phyloP scores from a whole-genome alignment of 1,140 invertebrate species.

The Ridgeia piscesae region DNA sequence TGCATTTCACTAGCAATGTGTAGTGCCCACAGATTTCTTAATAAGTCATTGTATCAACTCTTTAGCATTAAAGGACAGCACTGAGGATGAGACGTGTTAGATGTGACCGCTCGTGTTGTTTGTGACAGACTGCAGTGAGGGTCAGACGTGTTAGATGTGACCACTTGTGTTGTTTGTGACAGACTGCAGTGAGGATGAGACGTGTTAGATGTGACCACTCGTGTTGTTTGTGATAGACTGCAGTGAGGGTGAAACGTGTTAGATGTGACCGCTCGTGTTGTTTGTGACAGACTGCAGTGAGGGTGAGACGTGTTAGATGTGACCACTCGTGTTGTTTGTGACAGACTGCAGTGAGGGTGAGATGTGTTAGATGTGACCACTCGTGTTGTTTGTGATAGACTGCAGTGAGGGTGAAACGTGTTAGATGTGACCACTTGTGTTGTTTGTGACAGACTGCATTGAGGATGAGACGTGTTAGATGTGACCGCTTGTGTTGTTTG shows the following conservation, averaged over 20 bases:
- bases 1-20: not conserved
- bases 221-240: not conserved
- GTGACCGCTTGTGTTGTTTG: not conserved
- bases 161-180: not conserved
- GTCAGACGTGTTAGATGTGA: not conserved
- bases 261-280: not conserved
- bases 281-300: not conserved
- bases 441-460: not conserved
- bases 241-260: not conserved
- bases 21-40: not conserved
- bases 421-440: not conserved
- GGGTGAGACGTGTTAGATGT: not conserved
- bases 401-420: no score
- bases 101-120: not conserved
- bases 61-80: not conserved
- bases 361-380: not conserved
- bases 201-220: not conserved
- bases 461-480: not conserved
- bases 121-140: not conserved
- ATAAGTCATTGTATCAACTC: not conserved
- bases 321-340: not conserved
- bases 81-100: not conserved
- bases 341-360: not conserved
- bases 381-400: not conserved
- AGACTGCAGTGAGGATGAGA: not conserved